Percentiles rank a stretch among this genome's conserved stretches.
Conservation (phyloP, 2,888 invertebrate genomes). For the Melanotus villosus region DNA sequence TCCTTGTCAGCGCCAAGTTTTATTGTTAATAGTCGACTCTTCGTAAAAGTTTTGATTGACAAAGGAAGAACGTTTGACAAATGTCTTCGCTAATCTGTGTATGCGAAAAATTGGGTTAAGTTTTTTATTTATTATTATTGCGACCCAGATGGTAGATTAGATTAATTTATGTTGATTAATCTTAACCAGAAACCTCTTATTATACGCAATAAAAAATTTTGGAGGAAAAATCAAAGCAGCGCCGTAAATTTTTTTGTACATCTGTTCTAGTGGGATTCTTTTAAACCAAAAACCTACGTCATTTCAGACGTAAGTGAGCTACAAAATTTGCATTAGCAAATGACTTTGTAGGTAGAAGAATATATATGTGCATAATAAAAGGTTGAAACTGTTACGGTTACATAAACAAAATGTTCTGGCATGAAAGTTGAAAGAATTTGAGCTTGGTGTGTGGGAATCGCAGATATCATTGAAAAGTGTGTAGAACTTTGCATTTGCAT, state of each 20-base stretch:
- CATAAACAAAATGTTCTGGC: conserved; percentile 6
- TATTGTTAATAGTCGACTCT: neutral
- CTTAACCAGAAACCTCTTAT: too few species aligned
- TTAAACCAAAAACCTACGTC: neutral
- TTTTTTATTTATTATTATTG: too few species aligned
- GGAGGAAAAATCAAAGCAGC: too few species aligned
- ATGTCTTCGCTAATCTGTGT: too few species aligned
- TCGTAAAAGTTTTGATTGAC: conserved; percentile 18
- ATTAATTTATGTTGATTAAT: neutral
- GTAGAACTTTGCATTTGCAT: conserved; percentile 7
- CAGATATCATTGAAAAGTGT: conserved; percentile 7
- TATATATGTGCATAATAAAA: conserved; percentile 14
- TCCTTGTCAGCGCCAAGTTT: neutral
- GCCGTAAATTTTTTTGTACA: too few species aligned
- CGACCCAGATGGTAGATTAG: neutral
- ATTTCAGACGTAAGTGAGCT: neutral
- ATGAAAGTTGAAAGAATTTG: conserved; percentile 4
- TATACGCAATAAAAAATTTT: too few species aligned
- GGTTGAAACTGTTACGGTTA: conserved; percentile 19
- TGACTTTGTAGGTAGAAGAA: conserved; percentile 11
- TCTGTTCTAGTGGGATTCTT: too few species aligned
- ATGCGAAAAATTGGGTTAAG: neutral
- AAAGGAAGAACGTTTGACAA: conserved; percentile 14
- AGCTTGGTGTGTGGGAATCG: conserved; percentile 4
- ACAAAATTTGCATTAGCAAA: conserved; percentile 11